These are phyloP conservation scores for Tiliacea citrago DNA, from an alignment of 2,888 invertebrate genomes.

Conservation along the genomic window DNA sequence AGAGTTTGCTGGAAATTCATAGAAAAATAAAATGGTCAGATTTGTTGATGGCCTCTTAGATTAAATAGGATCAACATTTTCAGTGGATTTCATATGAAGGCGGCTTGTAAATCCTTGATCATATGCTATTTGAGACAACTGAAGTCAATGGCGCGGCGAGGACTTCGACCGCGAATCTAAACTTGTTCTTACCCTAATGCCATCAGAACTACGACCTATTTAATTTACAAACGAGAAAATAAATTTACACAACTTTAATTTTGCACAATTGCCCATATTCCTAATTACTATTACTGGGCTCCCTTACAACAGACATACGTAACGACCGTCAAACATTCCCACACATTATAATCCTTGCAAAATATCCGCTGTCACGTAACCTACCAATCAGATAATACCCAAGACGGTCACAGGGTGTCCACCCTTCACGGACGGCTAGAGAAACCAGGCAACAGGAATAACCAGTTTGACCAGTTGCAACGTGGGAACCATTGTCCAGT, in stretches of 20 bases:
- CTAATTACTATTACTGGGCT: neutral
- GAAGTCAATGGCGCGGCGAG: no score
- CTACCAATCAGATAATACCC: constrained; percentile 48
- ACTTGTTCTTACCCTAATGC: neutral
- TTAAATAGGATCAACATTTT: neutral
- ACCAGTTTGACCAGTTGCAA: constrained; percentile 86
- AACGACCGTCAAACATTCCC: constrained; percentile 60
- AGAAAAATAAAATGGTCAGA: neutral
- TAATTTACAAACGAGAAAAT: neutral
- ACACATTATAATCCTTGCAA: constrained; percentile 76
- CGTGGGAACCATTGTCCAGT: constrained; percentile 86
- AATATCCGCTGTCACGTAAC: constrained; percentile 77
- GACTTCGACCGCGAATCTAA: neutral
- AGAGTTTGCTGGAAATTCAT: neutral
- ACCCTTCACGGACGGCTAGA: constrained; percentile 71
- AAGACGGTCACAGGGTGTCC: constrained; percentile 77
- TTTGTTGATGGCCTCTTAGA: neutral
- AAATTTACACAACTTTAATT: neutral
- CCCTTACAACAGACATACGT: neutral
- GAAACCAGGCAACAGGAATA: constrained; percentile 78
- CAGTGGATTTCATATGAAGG: neutral
- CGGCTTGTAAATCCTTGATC: neutral
- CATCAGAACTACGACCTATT: neutral
- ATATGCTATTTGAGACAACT: neutral
- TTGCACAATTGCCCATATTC: neutral